Conservation (phyloP, 2,888 invertebrate genomes). For the Icerya purchasi region DNA sequence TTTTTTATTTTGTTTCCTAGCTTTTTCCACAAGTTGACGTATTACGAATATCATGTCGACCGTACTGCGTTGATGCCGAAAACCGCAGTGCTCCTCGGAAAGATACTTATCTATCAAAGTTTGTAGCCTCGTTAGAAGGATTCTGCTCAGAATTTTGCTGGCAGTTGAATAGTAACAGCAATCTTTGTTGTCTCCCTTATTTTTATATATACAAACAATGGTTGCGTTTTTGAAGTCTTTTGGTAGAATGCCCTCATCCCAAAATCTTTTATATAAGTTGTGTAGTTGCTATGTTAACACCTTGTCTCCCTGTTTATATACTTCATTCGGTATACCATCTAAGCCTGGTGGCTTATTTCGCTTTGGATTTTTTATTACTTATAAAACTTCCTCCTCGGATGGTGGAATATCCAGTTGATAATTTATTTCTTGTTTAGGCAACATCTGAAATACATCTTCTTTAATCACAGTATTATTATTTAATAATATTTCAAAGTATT, state of each 20-base stretch:
- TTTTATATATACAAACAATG: neutral
- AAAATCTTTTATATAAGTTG: neutral
- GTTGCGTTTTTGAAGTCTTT: neutral
- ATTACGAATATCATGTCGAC: neutral
- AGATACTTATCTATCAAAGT: neutral
- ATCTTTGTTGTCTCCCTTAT: neutral
- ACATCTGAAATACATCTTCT: neutral
- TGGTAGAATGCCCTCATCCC: neutral
- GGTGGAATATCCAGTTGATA: neutral
- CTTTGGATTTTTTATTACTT: neutral
- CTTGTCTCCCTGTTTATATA: neutral
- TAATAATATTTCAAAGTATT: neutral
- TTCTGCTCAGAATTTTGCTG: neutral
- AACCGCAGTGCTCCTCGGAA: neutral
- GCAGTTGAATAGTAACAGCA: neutral
- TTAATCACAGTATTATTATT: neutral
- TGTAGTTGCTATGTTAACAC: neutral
- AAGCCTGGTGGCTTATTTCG: neutral
- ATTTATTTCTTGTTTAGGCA: neutral
- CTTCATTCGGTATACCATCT: neutral
- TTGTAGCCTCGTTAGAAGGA: neutral
- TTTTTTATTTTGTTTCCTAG: too few relatives aligned
- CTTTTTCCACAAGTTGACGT: neutral
- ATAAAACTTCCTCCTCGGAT: too few relatives aligned
- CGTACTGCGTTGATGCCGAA: neutral